Base-by-base conservation (phyloP, 2,888 invertebrate species). In the Microdon myrmicae region DNA sequence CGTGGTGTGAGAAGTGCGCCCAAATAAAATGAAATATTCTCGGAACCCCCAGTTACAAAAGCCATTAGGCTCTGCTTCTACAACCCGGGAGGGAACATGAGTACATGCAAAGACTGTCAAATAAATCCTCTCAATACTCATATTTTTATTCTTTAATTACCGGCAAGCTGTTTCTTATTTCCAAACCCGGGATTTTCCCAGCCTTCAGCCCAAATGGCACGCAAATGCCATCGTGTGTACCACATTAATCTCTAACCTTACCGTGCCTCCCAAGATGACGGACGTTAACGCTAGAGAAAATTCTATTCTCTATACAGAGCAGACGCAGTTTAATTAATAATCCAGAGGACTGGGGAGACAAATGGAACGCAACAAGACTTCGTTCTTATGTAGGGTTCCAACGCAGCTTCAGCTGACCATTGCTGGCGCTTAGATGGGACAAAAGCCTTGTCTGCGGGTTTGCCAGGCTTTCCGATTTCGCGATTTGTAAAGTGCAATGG, bases 401-500 rank as follows among this genome's bases (percentile, higher is more conserved):
- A 12, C 9, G 6, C 13, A 10, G 38, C 26, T 39, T 31, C 25
- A 37, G 16, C 28, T 37, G 16, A 48, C 23, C 29, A 34, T n/a
- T 5, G 28, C 19, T n/a, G 23, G 38, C 51, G 51, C 51, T 39
- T 58, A 45, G 53, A 53, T 59, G n/a, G 19, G 49, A 49, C 60
- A 43, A 61, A 41, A 39, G 60, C 29, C 4, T 17, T 17, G 34
- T 22, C 39, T 22, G 31, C 45, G 26, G 16, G 32, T 39, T 34
- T 51, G 61, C 45, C 44, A 9, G 29, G 26, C 25, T 64, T 58
- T 47, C 51, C 58, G 58, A 58, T 64, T 64, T 51, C n/a, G 64
- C 58, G 58, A 64, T 64, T 64, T 64, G 64, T 64, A 43, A 47
- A 64, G 64, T 58, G 64, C 64, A 64, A 64, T 64, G 58, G 64